Evolutionary conservation across 2,113 vertebrate genomes (phyloP), one percentile per base, ranked within the genome.

Genomic region (Xiphophorus couchianus): DNA sequence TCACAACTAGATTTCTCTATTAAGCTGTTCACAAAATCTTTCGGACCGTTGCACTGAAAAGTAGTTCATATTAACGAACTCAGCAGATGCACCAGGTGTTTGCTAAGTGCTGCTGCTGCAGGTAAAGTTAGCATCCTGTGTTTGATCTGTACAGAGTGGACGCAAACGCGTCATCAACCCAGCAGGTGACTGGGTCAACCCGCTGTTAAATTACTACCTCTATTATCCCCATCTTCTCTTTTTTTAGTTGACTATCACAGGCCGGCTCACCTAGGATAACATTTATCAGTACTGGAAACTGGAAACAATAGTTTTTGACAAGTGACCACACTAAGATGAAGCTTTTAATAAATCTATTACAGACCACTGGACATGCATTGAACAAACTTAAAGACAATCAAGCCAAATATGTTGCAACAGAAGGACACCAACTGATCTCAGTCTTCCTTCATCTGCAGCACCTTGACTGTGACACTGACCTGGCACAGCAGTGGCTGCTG

Each of bases 391-490:
- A 25, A 58, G 51, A n/a, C 5, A 25, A n/a, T 58, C 51, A 25
- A 58, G 9, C 25, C 25, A 58, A 58, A n/a, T 58, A n/a, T n/a
- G 51, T 58, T 58, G 22, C 22, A 58, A n/a, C 51, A 58, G 44
- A 22, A 58, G 48, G 12, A 54, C 39, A 65, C 85, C 80, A 80
- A 73, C 90, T 87, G 81, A 90, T 91, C 89, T 63, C 77, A 0
- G 83, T 82, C 65, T 84, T 27, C 60, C 2, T 86, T 80, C 82
- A 63, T 73, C 39, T 67, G 83, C 74, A 71, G 71, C 82, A 85
- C 90, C 54, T 85, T 69, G 48, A 80, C 75, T 66, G 73, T 30
- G 78, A 90, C 78, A 66, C 66, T 89, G 81, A 83, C 73, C 88
- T 44, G 75, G 73, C 61, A 39, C 14, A 84, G 58, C 39, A 81